Conservation (phyloP, 2,888 invertebrate genomes). For the Tortrix viridana region DNA sequence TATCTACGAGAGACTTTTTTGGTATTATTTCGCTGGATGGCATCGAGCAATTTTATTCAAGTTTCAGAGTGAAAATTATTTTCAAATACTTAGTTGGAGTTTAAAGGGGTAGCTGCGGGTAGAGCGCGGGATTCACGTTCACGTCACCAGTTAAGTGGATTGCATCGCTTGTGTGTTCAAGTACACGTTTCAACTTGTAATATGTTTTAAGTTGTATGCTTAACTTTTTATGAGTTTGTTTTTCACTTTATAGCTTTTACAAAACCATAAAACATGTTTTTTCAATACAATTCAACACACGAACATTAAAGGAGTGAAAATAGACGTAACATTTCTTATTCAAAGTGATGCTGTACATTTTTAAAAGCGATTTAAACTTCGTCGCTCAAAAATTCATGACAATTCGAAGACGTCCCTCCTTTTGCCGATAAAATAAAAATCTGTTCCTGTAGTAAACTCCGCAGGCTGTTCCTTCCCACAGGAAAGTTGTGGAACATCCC, state of each 20-base stretch:
- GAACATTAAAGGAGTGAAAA: neutral
- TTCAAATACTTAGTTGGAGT: constrained; percentile 36
- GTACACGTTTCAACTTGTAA: neutral
- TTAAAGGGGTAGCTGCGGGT: constrained; percentile 31
- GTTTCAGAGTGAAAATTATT: constrained; percentile 46
- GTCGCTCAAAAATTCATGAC: constrained; percentile 50
- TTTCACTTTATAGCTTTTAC: neutral
- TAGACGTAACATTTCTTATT: constrained; percentile 1
- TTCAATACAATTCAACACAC: neutral
- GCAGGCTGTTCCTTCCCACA: constrained; percentile 78
- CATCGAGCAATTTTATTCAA: constrained; percentile 48
- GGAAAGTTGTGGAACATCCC: constrained; percentile 68
- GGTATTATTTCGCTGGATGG: constrained; percentile 55
- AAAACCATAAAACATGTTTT: neutral
- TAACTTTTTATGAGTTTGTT: neutral
- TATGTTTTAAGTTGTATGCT: neutral
- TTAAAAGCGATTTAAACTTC: constrained; percentile 26
- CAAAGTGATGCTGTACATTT: constrained; percentile 15
- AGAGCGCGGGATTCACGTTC: constrained; percentile 24
- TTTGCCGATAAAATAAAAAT: constrained; percentile 49
- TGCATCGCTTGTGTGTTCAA: constrained; percentile 22
- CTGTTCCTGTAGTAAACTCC: constrained; percentile 52
- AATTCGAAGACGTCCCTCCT: constrained; percentile 44
- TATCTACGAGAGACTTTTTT: constrained; percentile 58
- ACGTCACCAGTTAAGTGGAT: constrained; percentile 31